phyloP scores from a whole-genome alignment of 2,113 vertebrate species.

The Halcyon malimbica region DNA sequence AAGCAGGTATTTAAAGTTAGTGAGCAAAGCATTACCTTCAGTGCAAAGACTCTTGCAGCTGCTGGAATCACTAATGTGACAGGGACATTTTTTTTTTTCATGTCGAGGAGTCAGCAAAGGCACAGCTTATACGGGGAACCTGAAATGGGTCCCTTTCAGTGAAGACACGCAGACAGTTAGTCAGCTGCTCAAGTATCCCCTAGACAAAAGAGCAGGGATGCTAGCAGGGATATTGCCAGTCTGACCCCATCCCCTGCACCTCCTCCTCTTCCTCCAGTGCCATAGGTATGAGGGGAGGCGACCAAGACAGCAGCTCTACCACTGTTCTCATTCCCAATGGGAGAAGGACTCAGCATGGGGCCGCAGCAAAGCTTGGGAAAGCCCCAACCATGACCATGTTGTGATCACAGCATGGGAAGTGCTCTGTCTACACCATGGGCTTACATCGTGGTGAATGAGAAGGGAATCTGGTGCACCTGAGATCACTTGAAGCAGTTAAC shows the following conservation, averaged over 20 bases:
- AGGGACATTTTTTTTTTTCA: neutral
- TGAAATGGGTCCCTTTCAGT: neutral
- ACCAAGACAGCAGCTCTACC: neutral
- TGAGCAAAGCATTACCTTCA: neutral
- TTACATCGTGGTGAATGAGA: neutral
- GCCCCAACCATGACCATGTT: fast-evolving
- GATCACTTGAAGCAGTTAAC: neutral
- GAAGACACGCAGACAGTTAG: neutral
- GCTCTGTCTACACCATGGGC: neutral
- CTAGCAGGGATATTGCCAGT: neutral
- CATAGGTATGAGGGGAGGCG: fast-evolving
- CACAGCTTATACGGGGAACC: neutral
- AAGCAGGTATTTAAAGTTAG: neutral
- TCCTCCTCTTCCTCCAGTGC: neutral
- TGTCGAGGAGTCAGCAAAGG: neutral
- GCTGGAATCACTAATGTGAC: neutral
- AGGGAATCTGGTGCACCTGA: neutral
- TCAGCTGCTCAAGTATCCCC: fast-evolving
- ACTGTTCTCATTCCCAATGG: fast-evolving
- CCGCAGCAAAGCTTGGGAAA: neutral
- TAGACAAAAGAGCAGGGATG: neutral
- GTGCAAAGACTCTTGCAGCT: neutral
- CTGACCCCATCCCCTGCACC: neutral
- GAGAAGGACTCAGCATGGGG: neutral
- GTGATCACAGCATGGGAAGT: fast-evolving